phyloP scores from a whole-genome alignment of 1,140 invertebrate genomes.

The Bathynomus jamesi region DNA sequence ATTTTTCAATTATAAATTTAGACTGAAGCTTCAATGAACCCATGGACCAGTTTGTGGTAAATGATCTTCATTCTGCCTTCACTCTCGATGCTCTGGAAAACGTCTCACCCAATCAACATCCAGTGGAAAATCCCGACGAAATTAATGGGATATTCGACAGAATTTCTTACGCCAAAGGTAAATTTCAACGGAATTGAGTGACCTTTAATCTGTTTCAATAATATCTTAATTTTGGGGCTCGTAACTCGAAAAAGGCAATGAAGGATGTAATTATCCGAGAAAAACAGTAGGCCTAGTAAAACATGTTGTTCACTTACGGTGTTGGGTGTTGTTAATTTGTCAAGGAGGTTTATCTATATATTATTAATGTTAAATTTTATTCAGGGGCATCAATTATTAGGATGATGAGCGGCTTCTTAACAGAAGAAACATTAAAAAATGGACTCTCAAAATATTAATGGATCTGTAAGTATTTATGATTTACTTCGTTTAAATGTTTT shows the following conservation, averaged over 20 bases:
- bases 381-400: conserved; percentile 6
- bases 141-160: conserved; percentile 89
- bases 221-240: too few species aligned
- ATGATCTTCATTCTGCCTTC: conserved; percentile 68
- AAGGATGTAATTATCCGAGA: too few species aligned
- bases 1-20: too few species aligned
- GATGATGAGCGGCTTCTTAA: conserved; percentile 11
- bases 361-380: conserved; percentile 27
- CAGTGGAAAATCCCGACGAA: conserved; percentile 80
- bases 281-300: too few species aligned
- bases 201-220: too few species aligned
- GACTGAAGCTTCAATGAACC: conserved; percentile 22
- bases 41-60: conserved; percentile 21
- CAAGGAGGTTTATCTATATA: too few species aligned
- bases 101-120: conserved; percentile 85
- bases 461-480: conserved; percentile 4
- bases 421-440: neutral
- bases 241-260: too few species aligned
- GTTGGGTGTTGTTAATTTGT: too few species aligned
- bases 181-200: too few species aligned
- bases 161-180: conserved; percentile 84
- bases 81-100: conserved; percentile 70
- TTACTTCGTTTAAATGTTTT: too few species aligned
- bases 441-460: neutral
- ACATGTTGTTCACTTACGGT: too few species aligned